A percentile compares a stretch with the other conserved stretches of the same genome.
Conservation (phyloP, 1,140 invertebrate species). For the Halesus radiatus region DNA sequence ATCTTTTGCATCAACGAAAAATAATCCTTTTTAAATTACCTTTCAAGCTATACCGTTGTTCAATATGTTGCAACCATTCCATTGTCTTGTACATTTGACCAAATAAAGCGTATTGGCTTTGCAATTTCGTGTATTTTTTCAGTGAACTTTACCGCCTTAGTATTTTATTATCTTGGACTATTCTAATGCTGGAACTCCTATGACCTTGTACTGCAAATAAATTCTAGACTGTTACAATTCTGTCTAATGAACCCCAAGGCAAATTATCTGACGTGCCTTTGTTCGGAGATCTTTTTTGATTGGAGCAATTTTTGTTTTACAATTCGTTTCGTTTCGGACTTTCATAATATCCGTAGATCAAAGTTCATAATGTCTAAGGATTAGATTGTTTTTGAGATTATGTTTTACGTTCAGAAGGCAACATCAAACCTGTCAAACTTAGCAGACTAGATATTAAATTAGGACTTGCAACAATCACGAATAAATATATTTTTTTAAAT, state of each 20-base stretch:
- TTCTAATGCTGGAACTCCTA: neutral
- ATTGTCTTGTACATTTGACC: neutral
- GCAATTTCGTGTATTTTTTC: constrained; percentile 13
- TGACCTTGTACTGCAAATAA: neutral
- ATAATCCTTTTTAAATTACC: no score
- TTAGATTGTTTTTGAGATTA: no score
- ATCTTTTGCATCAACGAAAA: no score
- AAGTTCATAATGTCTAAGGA: no score
- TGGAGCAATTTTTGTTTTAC: neutral
- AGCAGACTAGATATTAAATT: no score
- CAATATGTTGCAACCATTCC: neutral
- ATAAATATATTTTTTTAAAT: no score
- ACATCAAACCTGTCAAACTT: no score
- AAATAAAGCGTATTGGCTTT: neutral
- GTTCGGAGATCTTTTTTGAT: neutral
- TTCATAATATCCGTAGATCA: no score
- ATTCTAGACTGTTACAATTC: neutral
- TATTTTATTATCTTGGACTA: neutral
- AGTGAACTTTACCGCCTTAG: neutral
- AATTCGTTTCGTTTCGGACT: no score
- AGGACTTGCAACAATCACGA: no score
- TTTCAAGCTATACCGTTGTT: no score
- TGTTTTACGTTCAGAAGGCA: no score
- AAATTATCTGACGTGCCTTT: neutral
- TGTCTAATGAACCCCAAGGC: neutral